Evolutionary conservation across 2,888 invertebrate genomes (phyloP), one percentile per base, ranked within the genome.

Genomic region (Eupithecia insigniata): DNA sequence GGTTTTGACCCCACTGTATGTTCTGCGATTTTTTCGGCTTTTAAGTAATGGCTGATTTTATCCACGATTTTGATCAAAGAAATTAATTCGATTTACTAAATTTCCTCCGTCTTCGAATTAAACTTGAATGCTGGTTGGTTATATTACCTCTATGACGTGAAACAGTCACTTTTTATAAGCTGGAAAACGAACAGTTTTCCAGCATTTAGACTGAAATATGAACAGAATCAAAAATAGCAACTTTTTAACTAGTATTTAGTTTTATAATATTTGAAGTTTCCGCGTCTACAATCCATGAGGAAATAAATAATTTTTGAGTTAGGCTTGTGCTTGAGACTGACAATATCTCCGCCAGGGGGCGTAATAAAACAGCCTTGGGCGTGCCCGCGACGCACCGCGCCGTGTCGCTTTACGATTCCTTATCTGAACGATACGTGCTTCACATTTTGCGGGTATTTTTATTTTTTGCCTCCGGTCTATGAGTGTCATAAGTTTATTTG

Each of bases 281-380:
- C 1, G n/a, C n/a, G n/a, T n/a, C n/a, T n/a, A n/a, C n/a, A n/a
- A n/a, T n/a, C n/a, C n/a, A n/a, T n/a, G n/a, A n/a, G 43, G n/a
- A 43, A 10, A 51, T 51, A 10, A 51, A 51, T 51, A 51, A 2
- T n/a, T 14, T 58, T 28, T 2, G 30, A 28, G 30, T 30, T 60
- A 60, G 16, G 18, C 60, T 28, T 8, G 12, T 18, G 30, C 60
- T 30, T 28, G 18, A 18, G 60, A 2, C 60, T 18, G 60, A 30
- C 60, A 30, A 75, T 76, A 74, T 78, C 78, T 77, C 76, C 72
- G 72, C 77, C 74, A 65, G 58, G 62, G 74, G 77, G 67, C 72
- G 74, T 69, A 76, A 78, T 78, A 80, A 78, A 77, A 78, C 78
- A 77, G 73, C 72, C 71, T 72, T 39, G 70, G 69, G 72, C 76